Base-by-base conservation (phyloP, 30 jellyfish, hydroid and myxozoan genomes). In the Aurelia aurita complex sp. Pacific region DNA sequence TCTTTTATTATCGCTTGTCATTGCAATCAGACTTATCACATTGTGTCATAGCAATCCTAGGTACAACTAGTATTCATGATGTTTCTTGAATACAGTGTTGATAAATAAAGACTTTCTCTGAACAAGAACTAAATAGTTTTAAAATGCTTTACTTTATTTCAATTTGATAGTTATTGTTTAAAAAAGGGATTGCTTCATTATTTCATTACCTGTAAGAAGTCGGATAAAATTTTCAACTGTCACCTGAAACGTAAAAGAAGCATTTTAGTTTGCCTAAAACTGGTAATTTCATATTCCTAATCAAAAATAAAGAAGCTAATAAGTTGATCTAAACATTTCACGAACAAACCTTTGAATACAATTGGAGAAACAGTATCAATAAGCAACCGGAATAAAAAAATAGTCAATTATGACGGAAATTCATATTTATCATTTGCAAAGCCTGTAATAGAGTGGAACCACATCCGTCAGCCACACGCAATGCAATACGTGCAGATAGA, bases 201-300 rank as follows among this genome's bases (percentile, higher is more conserved):
- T 9, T 46, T 46, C 57, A 7, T 5, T 55, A 88, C 97, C 97
- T 64, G 97, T 88, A 35, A 88, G 87, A 18, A 88, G 79, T 80
- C 97, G 18, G 16, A 88, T 88, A n/a, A 88, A 80, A 52, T 83
- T 88, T 67, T 88, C 97, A 36, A 73, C 92, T 35, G 97, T 88
- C 55, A 88, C 97, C 97, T 88, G 60, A 46, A 46, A 46, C 12
- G 57, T 9, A 46, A 46, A 46, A 46, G 57, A 46, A 46, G 57
- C 15, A 9, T 46, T 4, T 46, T 46, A 46, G 14, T 4, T 5
- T 40, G 52, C 52, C 4, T 40, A 40, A 40, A 14, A 2, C 0
- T 46, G 57, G 8, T 0, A 23, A 38, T 5, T 38, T 38, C 50
- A 38, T 5, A 38, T 5, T 38, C 50, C 50, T 38, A 0, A 46